Evolutionary conservation across 2,113 vertebrate species (phyloP).

Genomic region (Zeus faber): DNA sequence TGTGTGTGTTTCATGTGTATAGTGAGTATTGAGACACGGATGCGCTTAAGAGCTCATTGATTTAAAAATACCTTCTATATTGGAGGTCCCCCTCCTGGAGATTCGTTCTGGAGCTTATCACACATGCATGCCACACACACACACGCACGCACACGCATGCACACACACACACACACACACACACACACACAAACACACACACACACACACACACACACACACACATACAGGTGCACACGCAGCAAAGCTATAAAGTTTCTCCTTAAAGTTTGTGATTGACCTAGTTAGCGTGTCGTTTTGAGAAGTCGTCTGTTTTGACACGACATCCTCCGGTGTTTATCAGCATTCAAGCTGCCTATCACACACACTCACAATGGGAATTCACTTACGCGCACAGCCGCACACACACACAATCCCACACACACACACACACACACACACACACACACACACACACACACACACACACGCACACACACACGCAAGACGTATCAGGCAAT

Average conservation of each 20-base stretch:
- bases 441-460: conserved; percentile 51
- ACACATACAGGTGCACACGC: conserved; percentile 51
- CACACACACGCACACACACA: conserved; percentile 25
- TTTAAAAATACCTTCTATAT: conserved; percentile 77
- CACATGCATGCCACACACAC: conserved; percentile 9
- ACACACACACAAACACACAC: background rate
- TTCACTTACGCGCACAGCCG: conserved; percentile 24
- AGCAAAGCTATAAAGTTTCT: conserved; percentile 72
- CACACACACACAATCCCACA: conserved; percentile 11
- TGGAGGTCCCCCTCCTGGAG: conserved; percentile 71
- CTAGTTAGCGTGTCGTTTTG: conserved; percentile 73
- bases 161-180: conserved; percentile 18
- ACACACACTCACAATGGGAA: conserved; percentile 60
- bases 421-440: conserved; percentile 29
- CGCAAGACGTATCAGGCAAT: no score
- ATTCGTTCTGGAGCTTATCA: conserved; percentile 70
- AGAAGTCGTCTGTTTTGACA: conserved; percentile 75
- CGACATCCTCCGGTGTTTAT: conserved; percentile 71
- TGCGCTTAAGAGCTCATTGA: conserved; percentile 77
- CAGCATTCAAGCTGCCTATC: conserved; percentile 67
- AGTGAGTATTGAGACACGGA: conserved; percentile 69
- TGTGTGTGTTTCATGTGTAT: conserved; percentile 8
- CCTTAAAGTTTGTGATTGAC: conserved; percentile 76
- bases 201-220: conserved; percentile 3
- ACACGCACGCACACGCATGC: conserved; percentile 28